A percentile compares a stretch with the other conserved stretches of the same genome.
phyloP scores from a whole-genome alignment of 2,888 invertebrate genomes.

The Podabrus alpinus region DNA sequence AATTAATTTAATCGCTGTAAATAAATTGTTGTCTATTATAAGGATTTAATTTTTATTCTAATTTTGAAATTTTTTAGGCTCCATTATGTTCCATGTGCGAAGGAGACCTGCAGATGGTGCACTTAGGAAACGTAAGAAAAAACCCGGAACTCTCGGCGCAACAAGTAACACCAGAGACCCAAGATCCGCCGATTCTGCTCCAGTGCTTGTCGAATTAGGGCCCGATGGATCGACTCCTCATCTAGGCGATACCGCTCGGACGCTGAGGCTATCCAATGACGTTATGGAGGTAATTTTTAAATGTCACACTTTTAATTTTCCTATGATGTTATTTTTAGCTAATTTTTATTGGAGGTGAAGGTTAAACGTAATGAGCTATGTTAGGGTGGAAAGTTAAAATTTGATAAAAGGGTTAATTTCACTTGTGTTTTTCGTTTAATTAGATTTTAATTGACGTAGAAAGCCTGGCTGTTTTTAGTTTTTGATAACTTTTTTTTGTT shows the following conservation, averaged over 20 bases:
- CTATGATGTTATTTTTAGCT: background rate
- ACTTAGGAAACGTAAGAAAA: conserved; percentile 86
- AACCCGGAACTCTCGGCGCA: conserved; percentile 59
- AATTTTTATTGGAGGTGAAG: background rate
- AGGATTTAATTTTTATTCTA: conserved; percentile 24
- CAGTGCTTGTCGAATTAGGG: conserved; percentile 79
- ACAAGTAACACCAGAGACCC: conserved; percentile 62
- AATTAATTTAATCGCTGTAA: background rate
- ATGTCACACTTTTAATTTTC: conserved; percentile 1
- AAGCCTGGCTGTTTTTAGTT: background rate
- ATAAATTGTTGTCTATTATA: conserved; percentile 4
- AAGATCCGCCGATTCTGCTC: conserved; percentile 64
- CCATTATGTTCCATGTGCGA: conserved; percentile 96
- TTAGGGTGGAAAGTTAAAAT: background rate
- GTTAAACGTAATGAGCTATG: background rate
- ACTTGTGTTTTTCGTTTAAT: conserved; percentile 23
- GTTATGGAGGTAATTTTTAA: conserved; percentile 65
- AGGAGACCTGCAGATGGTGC: conserved; percentile 90
- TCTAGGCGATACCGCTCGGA: conserved; percentile 64
- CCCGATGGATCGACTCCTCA: conserved; percentile 72
- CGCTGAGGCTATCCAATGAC: conserved; percentile 64
- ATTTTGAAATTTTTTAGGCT: conserved; percentile 78
- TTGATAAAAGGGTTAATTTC: background rate
- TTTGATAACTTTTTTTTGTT: conserved; percentile 13
- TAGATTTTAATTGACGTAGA: conserved; percentile 33